Base-by-base conservation (phyloP, 2,888 invertebrate species). In the Pteria penguin region DNA sequence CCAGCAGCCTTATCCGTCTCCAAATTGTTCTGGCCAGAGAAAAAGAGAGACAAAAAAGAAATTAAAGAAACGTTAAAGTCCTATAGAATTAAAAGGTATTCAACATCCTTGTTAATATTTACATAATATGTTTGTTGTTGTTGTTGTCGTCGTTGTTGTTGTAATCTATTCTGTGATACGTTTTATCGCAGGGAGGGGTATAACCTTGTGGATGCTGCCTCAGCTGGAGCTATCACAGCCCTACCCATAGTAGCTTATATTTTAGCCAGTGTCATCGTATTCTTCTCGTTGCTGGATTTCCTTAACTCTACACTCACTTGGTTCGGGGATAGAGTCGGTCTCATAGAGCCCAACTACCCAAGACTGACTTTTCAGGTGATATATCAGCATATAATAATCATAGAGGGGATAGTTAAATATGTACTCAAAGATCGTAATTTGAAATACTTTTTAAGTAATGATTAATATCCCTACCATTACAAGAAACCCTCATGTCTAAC, bases 1-100 rank as follows among this genome's bases (percentile, higher is more conserved):
- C 98, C 98, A 0, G 97, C 97, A 0, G 96, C 98, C 0, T 92
- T 99, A 31, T 97, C 96, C 85, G 96, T 95, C 90, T 94, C 97
- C 11, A 99, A 99, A 91, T 93, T 99, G 0, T 94, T 84, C 87
- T 96, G 96, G 93, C 99, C 99, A 0, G 98, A 99, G 93, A 96
- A 63, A 0, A 63, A 45, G 45, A 45, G 45, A 45, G 60, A 74
- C 36, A 52, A 60, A 22, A 57, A 62, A 18, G 74, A 45, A 45
- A 8, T 45, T 14, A 8, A 45, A 26, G 55, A 57, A 3, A 57
- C 33, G n/a, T 57, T 52, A 2, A 68, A 57, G 24, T 26, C 55
- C 24, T 55, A 22, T 22, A 52, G 18, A 57, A 68, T 68, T 31
- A 68, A 68, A 57, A 32, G 57, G 68, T 68, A 57, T n/a, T n/a